Conservation (phyloP, 2,113 vertebrate species). For the Halichoeres trimaculatus region DNA sequence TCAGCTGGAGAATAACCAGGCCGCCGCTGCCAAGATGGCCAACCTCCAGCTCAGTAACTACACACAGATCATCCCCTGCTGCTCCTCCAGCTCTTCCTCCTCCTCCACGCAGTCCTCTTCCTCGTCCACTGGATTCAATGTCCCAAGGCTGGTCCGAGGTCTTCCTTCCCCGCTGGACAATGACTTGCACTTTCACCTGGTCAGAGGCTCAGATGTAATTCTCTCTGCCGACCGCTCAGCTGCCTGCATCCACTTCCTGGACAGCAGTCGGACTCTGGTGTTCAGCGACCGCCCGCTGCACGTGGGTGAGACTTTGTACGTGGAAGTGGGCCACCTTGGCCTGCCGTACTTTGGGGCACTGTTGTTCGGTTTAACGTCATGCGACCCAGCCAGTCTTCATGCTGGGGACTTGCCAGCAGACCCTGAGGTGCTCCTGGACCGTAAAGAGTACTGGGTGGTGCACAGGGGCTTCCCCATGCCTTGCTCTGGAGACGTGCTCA, state of each 20-base stretch:
- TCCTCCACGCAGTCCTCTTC: slow-evolving; percentile 59
- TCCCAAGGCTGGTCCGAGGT: slow-evolving; percentile 56
- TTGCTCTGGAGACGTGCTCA: slow-evolving; percentile 91
- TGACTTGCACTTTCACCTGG: slow-evolving; percentile 93
- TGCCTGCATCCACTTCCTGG: slow-evolving; percentile 92
- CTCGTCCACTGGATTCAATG: slow-evolving; percentile 74
- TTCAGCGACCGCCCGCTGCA: slow-evolving; percentile 95
- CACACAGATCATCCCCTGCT: slow-evolving; percentile 90
- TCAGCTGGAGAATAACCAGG: slow-evolving; percentile 96
- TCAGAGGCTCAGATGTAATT: slow-evolving; percentile 90
- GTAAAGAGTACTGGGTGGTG: slow-evolving; percentile 99
- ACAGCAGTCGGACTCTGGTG: slow-evolving; percentile 93
- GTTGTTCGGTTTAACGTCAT: slow-evolving; percentile 95
- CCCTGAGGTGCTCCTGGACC: slow-evolving; percentile 93
- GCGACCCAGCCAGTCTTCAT: slow-evolving; percentile 92
- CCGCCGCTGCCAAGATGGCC: slow-evolving; percentile 93
- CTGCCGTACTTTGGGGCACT: slow-evolving; percentile 92
- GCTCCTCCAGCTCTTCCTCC: slow-evolving; percentile 75
- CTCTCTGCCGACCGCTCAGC: slow-evolving; percentile 92
- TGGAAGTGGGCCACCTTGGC: slow-evolving; percentile 93
- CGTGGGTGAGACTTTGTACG: slow-evolving; percentile 91
- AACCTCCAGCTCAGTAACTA: slow-evolving; percentile 88
- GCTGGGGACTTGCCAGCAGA: slow-evolving; percentile 93
- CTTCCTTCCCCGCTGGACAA: slow-evolving; percentile 87
- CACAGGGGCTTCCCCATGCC: slow-evolving; percentile 90